Base-by-base conservation (phyloP, 2,888 invertebrate genomes). In the Phoenoteleia sp. region DNA sequence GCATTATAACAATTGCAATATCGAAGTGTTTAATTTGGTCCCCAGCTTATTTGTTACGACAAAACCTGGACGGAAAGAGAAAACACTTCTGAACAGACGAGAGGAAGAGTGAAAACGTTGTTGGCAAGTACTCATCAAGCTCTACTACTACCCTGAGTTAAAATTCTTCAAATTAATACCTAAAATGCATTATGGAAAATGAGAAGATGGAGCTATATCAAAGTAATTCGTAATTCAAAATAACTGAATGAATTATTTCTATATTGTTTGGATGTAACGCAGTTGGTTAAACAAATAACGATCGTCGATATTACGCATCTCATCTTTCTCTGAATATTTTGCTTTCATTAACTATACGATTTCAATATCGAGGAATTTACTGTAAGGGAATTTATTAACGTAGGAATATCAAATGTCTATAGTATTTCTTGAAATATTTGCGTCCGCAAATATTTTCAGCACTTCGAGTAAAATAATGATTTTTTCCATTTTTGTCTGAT, bases 31-130 rank as follows among this genome's bases (percentile, higher is more conserved):
- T 52, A 21, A 23, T 52, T 52, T 27, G 7, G 33, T 67, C 25
- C 66, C 15, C 25, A 27, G 23, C 39, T 56, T 54, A 17, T 21
- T 58, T 39, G 49, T 54, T 33, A 49, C n/a, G 21, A 36, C 23
- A 25, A 47, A 39, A 39, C 17, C 74, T 72, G 81, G 81, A 83
- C 67, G 72, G 36, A 67, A 47, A 79, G 58, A 74, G 76, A 71
- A 56, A 27, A 71, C 45, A 52, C 66, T 64, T 64, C 25, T 54
- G 74, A 67, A 29, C 27, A 49, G 52, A 11, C 62, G 42, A 19
- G 56, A 17, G 45, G 52, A 49, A 74, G 58, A 56, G 71, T 45
- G 45, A 47, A 19, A 60, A 66, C 76, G 82, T 67, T 67, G 49
- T 67, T 33, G 66, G 62, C 69, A 69, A 77, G 77, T 69, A 47